phyloP scores from a whole-genome alignment of 2,888 invertebrate species.

The Tipula helvola region DNA sequence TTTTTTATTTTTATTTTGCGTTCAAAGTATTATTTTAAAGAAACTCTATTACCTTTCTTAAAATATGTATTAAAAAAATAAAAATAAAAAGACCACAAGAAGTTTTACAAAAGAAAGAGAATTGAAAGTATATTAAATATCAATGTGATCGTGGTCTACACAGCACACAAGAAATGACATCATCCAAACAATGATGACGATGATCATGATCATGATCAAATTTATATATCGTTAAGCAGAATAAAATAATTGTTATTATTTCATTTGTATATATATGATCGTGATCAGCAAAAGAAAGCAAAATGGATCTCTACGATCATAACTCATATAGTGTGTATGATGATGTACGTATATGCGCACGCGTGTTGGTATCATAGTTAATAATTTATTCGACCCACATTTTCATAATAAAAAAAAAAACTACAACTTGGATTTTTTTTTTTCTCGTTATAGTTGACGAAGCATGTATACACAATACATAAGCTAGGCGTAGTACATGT shows the following conservation, averaged over 20 bases:
- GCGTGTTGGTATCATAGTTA: neutral
- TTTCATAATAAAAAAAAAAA: neutral
- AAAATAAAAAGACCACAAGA: neutral
- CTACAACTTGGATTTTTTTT: neutral
- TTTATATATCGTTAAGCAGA: neutral
- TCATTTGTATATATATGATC: neutral
- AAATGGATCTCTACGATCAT: neutral
- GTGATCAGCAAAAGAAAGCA: neutral
- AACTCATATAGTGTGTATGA: neutral
- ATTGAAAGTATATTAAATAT: neutral
- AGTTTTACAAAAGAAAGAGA: neutral
- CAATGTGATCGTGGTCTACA: neutral
- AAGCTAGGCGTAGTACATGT: neutral
- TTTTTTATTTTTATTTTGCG: neutral
- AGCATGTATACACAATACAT: neutral
- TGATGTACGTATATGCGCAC: neutral
- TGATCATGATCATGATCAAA: neutral
- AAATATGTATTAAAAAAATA: too few species aligned
- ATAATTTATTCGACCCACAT: constrained; percentile 4
- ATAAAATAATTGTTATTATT: neutral
- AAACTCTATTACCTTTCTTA: constrained; percentile 4
- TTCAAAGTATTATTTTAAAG: neutral
- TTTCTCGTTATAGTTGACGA: neutral
- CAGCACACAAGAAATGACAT: neutral
- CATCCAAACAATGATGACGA: neutral